Percentiles rank a stretch among this genome's conserved stretches.
These are phyloP conservation scores for Tychaedon coryphoeus DNA, from an alignment of 2,113 vertebrate species.

Conservation along the genomic window DNA sequence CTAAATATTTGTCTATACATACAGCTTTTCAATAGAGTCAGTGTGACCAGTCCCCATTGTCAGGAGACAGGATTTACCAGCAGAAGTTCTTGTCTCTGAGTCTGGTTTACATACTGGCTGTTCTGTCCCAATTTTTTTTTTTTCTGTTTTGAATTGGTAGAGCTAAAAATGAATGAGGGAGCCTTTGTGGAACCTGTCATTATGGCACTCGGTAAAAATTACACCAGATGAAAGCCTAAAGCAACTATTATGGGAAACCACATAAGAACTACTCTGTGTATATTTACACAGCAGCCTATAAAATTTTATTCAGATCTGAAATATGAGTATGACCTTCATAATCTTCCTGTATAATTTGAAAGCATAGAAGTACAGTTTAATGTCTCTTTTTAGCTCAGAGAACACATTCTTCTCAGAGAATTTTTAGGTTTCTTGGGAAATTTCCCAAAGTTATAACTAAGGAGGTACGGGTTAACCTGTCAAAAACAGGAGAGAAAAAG, in stretches of 20 bases:
- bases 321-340: not conserved
- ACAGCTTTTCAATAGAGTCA: not conserved
- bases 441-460: not conserved
- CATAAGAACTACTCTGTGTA: not conserved
- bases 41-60: not conserved
- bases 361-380: not conserved
- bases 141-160: not conserved
- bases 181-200: not conserved
- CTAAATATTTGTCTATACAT: not conserved
- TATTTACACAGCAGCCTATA: slow-evolving; percentile 22
- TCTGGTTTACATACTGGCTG: not conserved
- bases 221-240: slow-evolving; percentile 32
- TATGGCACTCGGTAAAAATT: slow-evolving; percentile 23
- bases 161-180: slow-evolving; percentile 24
- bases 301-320: slow-evolving; percentile 14
- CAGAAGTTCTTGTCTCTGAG: not conserved
- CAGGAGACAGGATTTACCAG: not conserved
- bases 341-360: slow-evolving; percentile 27
- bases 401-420: not conserved
- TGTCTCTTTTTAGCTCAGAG: not conserved
- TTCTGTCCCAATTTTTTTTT: not conserved
- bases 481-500: not conserved
- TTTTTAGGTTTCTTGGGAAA: not conserved
- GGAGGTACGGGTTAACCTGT: not conserved
- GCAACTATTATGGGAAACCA: slow-evolving; percentile 28